These are phyloP conservation scores for Kryptolebias ocellatus DNA, from an alignment of 2,797 vertebrate genomes.

Conservation along the genomic window DNA sequence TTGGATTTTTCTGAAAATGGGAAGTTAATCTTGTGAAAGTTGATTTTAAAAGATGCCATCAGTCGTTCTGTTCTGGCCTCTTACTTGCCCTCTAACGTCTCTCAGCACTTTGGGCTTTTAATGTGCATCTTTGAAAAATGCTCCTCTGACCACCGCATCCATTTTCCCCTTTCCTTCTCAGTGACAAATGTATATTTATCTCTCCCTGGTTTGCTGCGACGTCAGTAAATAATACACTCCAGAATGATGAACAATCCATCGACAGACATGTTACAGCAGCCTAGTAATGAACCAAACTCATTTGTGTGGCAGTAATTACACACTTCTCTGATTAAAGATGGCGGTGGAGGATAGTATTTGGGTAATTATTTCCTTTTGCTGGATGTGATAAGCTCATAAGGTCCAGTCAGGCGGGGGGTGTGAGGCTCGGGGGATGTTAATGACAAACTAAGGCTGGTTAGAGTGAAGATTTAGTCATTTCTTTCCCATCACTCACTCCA, in stretches of 20 bases:
- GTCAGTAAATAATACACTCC: slow-evolving; percentile 77
- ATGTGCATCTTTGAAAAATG: slow-evolving; percentile 75
- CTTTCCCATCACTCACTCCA: slow-evolving; percentile 70
- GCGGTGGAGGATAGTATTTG: slow-evolving; percentile 78
- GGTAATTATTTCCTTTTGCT: slow-evolving; percentile 84
- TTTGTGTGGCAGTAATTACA: slow-evolving; percentile 84
- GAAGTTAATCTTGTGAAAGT: slow-evolving; percentile 70
- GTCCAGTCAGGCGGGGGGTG: slow-evolving; percentile 64
- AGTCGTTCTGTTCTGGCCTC: slow-evolving; percentile 47
- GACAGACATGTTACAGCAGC: slow-evolving; percentile 70
- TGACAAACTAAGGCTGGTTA: slow-evolving; percentile 72
- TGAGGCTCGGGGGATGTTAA: slow-evolving; percentile 67
- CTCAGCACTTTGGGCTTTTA: slow-evolving; percentile 69
- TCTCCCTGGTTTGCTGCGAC: slow-evolving; percentile 56
- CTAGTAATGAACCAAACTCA: slow-evolving; percentile 79
- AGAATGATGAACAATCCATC: slow-evolving; percentile 76
- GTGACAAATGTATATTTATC: slow-evolving; percentile 78
- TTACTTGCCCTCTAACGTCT: slow-evolving; percentile 68
- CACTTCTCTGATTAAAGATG: slow-evolving; percentile 83
- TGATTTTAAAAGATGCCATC: slow-evolving; percentile 64
- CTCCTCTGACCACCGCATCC: slow-evolving; percentile 60
- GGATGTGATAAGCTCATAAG: slow-evolving; percentile 80
- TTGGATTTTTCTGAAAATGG: slow-evolving; percentile 52
- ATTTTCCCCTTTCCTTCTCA: slow-evolving; percentile 76
- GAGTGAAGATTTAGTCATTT: slow-evolving; percentile 73